These are phyloP conservation scores for Tubulanus polymorphus DNA, from an alignment of 2,888 invertebrate species.

Conservation along the genomic window DNA sequence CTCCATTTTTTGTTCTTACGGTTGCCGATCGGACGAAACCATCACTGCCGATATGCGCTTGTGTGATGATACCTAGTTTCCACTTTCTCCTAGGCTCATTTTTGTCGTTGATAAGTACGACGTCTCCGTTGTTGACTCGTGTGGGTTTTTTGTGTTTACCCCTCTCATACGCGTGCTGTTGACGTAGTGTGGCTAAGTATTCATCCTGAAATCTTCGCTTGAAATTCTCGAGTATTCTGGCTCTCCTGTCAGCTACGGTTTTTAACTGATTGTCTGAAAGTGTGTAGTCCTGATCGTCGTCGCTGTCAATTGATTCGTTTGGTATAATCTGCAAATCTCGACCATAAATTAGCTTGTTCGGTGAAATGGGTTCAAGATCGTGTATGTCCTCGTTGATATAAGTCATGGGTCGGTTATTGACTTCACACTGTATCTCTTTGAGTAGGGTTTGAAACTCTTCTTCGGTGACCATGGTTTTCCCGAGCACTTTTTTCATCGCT, in stretches of 20 bases:
- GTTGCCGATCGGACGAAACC: no score
- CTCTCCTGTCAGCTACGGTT: neutral
- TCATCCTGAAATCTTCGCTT: neutral
- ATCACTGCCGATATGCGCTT: no score
- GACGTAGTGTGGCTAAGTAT: neutral
- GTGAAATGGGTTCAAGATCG: neutral
- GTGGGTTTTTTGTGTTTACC: no score
- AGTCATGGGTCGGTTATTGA: slow-evolving; percentile 2
- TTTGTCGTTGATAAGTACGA: no score
- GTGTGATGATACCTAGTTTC: no score
- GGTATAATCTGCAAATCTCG: neutral
- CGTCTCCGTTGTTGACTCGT: no score
- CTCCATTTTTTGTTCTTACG: no score
- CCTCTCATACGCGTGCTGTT: no score
- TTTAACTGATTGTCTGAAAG: neutral
- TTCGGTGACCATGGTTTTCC: neutral
- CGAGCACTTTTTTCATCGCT: slow-evolving; percentile 1
- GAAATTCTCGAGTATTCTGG: neutral
- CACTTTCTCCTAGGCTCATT: no score
- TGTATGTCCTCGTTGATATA: neutral
- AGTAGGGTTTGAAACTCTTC: slow-evolving; percentile 3
- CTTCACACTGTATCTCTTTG: slow-evolving; percentile 1
- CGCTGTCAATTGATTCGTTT: neutral
- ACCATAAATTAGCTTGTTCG: neutral
- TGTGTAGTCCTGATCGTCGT: neutral